Evolutionary conservation across 2,113 vertebrate species (phyloP), one percentile per base, ranked within the genome.

Genomic region (Paedocypris sp.): DNA sequence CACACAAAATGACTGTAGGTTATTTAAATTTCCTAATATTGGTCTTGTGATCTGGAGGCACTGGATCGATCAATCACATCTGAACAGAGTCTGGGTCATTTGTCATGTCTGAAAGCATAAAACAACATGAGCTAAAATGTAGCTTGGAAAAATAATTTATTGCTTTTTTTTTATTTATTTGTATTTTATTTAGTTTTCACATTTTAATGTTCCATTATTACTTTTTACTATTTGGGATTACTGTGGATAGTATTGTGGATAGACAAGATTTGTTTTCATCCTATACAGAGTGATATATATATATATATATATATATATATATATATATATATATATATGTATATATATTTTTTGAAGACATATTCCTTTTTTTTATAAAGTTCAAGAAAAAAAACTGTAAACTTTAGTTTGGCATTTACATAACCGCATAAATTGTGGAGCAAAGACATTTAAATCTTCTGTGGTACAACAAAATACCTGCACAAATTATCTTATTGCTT

Each of bases 71-170:
- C 64, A 60, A 47, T 65, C 56, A 66, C 67, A 69, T 65, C 70
- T 72, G 73, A 57, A 74, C 76, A 91, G 89, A 90, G 89, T 83
- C 87, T 90, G 89, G 89, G 89, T 87, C 93, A 90, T 83, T 77
- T 77, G 82, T 87, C 89, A 89, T 79, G 83, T 91, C 87, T 89
- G 87, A 89, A 86, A 90, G 88, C 87, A 89, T 89, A 95, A 88
- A 90, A 90, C 88, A 90, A 85, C 84, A 92, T 89, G 82, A 91
- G 91, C 89, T 93, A 92, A 93, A 92, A 90, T 79, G 87, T 90
- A 95, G 91, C 88, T 97, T 72, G 80, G 75, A 95, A 97, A 97
- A 98, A 98, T 95, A 95, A 97, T 94, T 96, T 97, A 98, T 98
- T 97, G 92, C 92, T 97, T 89, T 92, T 89, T 90, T 77, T 79